Base-by-base conservation (phyloP, 2,113 vertebrate genomes). In the Notothenia coriiceps region DNA sequence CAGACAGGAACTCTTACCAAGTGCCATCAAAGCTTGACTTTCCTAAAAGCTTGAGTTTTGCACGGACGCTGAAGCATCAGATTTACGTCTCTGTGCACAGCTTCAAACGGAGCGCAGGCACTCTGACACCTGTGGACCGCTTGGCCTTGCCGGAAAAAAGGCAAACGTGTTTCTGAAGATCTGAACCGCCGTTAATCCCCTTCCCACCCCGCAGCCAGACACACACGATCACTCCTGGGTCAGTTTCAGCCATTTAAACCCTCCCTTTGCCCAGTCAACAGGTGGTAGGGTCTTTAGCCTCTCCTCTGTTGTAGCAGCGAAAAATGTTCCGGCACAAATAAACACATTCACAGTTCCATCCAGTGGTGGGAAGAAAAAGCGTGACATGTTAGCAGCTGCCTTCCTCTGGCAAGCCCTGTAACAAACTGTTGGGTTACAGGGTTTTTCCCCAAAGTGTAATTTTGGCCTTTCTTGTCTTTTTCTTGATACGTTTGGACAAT, bases 301-400 rank as follows among this genome's bases (percentile, higher is more conserved):
- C 44, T 72, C 55, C 49, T 90, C 86, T 87, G 79, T 76, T 84
- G 65, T 55, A 71, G 61, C 63, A 18, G 74, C 73, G 66, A 57
- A 77, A 79, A 84, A 75, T 74, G 66, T 50, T 56, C 40, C 2
- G 65, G 51, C 15, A 2, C 79, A 90, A 82, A 89, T 88, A 88
- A 89, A 89, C 82, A 86, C 80, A 67, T 86, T 88, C 62, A 80
- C 76, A 83, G 78, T 77, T 86, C 63, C 3, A 11, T 83, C 63
- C 25, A 80, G 84, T 60, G 74, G 71, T 67, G 79, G 81, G 70
- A 80, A 86, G 86, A 85, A 89, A 6, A 40, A 80, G 60, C 4
- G 17, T 66, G 81, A 66, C 88, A 54, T 86, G 90, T 87, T 77
- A 77, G 81, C 86, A 91, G 89, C 89, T 91, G 91, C 81, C 73